Evolutionary conservation across 2,113 vertebrate species (phyloP).

Genomic region (Phrynocephalus versicolor): DNA sequence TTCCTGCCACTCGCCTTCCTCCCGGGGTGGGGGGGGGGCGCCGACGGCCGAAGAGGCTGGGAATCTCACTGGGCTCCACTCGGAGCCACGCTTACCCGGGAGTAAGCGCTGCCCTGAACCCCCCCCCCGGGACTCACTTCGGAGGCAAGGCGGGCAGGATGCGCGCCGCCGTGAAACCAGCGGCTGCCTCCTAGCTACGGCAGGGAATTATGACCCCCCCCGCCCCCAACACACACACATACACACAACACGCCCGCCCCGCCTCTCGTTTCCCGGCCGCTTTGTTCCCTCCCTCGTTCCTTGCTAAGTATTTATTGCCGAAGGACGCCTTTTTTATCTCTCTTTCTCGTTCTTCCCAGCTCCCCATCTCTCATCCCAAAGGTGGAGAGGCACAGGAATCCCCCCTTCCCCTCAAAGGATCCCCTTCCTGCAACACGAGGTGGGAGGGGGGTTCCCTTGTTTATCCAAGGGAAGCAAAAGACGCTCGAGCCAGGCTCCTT

Average conservation of each 20-base stretch:
- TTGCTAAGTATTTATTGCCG: no score
- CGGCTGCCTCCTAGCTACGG: neutral
- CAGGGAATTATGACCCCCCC: no score
- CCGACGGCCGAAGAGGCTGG: neutral
- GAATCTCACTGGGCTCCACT: neutral
- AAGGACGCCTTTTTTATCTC: no score
- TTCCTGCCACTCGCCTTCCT: neutral
- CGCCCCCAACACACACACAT: no score
- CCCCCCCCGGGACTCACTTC: neutral
- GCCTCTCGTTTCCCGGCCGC: neutral
- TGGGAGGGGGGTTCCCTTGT: no score
- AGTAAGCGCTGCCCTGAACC: neutral
- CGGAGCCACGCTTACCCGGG: neutral
- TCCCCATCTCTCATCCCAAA: neutral
- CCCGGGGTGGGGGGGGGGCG: no score
- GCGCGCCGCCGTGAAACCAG: neutral
- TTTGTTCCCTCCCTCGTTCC: neutral
- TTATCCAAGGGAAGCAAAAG: no score
- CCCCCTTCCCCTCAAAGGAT: no score
- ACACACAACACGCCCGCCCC: no score
- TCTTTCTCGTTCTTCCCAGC: neutral
- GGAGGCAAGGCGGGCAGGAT: neutral
- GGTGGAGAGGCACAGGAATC: no score
- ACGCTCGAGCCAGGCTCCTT: neutral
- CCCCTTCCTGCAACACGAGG: neutral